These are phyloP conservation scores for Scolopax rusticola DNA, from an alignment of 2,797 vertebrate species.

Conservation along the genomic window DNA sequence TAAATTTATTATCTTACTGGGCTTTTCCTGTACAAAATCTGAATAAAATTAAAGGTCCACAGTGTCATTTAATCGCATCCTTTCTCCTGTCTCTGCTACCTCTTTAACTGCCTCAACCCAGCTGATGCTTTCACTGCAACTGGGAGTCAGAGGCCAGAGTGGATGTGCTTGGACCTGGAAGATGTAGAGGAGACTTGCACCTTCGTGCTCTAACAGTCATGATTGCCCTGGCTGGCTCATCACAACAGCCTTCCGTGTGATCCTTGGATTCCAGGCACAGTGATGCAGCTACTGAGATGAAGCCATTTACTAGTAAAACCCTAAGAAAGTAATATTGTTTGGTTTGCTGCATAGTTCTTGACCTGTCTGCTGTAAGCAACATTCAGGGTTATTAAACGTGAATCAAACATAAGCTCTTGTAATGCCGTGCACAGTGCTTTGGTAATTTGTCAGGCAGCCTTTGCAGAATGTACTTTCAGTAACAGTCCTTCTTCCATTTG, in stretches of 20 bases:
- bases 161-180: neutral
- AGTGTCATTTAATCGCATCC: neutral
- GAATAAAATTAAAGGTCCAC: neutral
- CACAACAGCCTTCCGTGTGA: neutral
- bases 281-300: neutral
- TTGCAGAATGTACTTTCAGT: neutral
- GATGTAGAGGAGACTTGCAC: neutral
- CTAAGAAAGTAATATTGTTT: neutral
- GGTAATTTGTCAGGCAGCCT: neutral
- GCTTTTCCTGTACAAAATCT: neutral
- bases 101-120: neutral
- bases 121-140: neutral
- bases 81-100: neutral
- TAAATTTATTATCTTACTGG: neutral
- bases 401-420: neutral
- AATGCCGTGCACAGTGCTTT: neutral
- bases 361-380: neutral
- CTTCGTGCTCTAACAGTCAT: neutral
- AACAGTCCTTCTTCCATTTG: neutral
- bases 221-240: neutral
- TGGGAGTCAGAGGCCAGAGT: neutral
- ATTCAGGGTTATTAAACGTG: neutral
- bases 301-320: neutral
- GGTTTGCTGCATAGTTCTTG: neutral
- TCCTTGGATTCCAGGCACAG: neutral